phyloP scores from a whole-genome alignment of 2,888 invertebrate genomes.

The Hirudinaria manillensis region DNA sequence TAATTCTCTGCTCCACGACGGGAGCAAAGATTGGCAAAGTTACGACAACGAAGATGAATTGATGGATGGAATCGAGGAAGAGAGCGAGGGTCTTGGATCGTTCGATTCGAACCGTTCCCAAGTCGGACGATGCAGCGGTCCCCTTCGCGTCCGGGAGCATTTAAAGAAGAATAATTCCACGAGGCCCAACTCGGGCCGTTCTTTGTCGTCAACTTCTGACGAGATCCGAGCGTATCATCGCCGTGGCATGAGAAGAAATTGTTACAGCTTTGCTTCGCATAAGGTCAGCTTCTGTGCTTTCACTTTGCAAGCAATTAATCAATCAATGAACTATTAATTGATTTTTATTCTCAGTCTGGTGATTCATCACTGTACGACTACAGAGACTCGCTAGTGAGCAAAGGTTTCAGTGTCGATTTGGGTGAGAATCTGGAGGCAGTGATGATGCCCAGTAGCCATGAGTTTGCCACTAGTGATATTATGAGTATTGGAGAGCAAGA shows the following conservation, averaged over 20 bases:
- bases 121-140: not conserved
- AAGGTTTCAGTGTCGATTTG: slow-evolving; percentile 37
- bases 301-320: not conserved
- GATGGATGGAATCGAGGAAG: slow-evolving; percentile 21
- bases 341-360: slow-evolving; percentile 16
- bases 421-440: slow-evolving; percentile 34
- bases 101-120: not conserved
- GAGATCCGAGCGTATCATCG: not conserved
- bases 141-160: not conserved
- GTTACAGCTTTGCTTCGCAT: slow-evolving; percentile 15
- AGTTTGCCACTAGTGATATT: not conserved
- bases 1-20: not conserved
- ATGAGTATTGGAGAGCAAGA: slow-evolving; percentile 1
- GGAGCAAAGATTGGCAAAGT: not conserved
- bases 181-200: not conserved
- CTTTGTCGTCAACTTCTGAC: not conserved
- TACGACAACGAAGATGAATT: slow-evolving; percentile 17
- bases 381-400: slow-evolving; percentile 33
- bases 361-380: slow-evolving; percentile 27
- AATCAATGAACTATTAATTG: no score
- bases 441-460: slow-evolving; percentile 28
- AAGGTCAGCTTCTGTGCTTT: not conserved
- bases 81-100: not conserved
- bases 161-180: not conserved
- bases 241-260: slow-evolving; percentile 12